Evolutionary conservation across 2,797 vertebrate genomes (phyloP).

Genomic region (Sebastes steindachneri): DNA sequence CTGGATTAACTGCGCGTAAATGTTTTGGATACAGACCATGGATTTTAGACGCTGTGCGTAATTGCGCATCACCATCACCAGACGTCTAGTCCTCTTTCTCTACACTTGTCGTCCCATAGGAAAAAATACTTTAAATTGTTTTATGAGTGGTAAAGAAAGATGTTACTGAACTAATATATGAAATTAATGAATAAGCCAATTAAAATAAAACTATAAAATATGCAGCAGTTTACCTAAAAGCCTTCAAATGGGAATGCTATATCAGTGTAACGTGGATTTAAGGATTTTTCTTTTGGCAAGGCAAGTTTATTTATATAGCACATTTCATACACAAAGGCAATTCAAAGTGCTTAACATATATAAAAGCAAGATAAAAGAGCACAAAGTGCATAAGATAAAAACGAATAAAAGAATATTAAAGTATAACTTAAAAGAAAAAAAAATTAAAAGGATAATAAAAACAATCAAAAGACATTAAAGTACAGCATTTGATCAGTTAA

Average conservation of each 20-base stretch:
- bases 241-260: not conserved
- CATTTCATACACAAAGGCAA: too few species aligned
- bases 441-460: too few species aligned
- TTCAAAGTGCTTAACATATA: too few species aligned
- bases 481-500: too few species aligned
- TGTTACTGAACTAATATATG: not conserved
- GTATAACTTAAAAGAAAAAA: too few species aligned
- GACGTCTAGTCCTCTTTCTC: not conserved
- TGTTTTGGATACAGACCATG: not conserved
- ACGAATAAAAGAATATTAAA: too few species aligned
- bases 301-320: too few species aligned
- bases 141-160: not conserved
- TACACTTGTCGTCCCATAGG: not conserved
- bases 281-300: not conserved
- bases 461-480: too few species aligned
- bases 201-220: not conserved
- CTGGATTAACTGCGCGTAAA: not conserved
- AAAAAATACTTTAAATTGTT: not conserved
- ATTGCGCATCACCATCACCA: slow-evolving; percentile 39
- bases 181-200: not conserved
- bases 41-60: slow-evolving; percentile 39
- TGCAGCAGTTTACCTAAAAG: not conserved
- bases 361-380: too few species aligned
- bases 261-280: not conserved
- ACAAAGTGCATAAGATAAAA: too few species aligned